A percentile compares a stretch with the other conserved stretches of the same genome.
These are phyloP conservation scores for Oryzias melastigma DNA, from an alignment of 2,113 vertebrate species.

Conservation along the genomic window DNA sequence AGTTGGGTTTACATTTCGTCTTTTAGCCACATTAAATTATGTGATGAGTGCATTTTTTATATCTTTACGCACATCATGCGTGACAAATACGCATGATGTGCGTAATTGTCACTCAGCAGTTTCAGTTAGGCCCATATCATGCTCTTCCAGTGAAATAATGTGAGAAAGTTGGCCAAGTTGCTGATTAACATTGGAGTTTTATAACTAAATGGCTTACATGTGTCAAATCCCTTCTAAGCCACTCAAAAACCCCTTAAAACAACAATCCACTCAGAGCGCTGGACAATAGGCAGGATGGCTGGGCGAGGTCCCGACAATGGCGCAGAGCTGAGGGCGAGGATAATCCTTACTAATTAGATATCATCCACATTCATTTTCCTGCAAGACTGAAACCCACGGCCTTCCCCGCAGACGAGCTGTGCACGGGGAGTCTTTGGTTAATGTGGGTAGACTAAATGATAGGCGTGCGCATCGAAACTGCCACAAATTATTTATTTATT, in stretches of 20 bases:
- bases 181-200: constrained; percentile 40
- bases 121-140: constrained; percentile 50
- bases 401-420: constrained; percentile 44
- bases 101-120: constrained; percentile 14
- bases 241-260: constrained; percentile 66
- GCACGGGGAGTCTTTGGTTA: background rate
- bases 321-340: constrained; percentile 60
- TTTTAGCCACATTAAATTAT: background rate
- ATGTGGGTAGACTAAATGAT: background rate
- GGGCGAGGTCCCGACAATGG: background rate
- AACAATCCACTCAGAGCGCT: constrained; percentile 47
- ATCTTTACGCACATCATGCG: constrained; percentile 6
- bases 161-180: constrained; percentile 18
- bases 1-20: too few species aligned
- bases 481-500: constrained; percentile 1
- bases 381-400: constrained; percentile 66
- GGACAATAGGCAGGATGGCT: constrained; percentile 43
- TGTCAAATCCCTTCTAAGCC: constrained; percentile 58
- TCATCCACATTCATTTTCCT: constrained; percentile 53
- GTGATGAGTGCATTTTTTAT: background rate
- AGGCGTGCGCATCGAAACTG: constrained; percentile 43
- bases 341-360: constrained; percentile 79
- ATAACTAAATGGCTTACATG: constrained; percentile 41
- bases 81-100: too few species aligned
- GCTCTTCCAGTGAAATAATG: constrained; percentile 29